These are phyloP conservation scores for Oostethus manadensis DNA, from an alignment of 2,113 vertebrate genomes.

Conservation along the genomic window DNA sequence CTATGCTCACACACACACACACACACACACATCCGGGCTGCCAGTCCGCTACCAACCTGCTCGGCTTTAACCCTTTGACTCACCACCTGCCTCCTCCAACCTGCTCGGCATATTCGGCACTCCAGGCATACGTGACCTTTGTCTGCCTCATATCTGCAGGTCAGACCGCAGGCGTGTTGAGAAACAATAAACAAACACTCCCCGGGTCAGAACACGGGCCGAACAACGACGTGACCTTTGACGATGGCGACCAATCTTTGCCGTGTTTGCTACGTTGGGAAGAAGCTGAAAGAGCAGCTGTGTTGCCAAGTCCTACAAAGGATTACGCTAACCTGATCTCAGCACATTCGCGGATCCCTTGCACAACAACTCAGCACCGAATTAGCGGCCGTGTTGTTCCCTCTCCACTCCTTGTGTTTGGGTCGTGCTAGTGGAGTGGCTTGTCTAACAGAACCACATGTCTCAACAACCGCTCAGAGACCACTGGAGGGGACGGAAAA, in stretches of 20 bases:
- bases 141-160: conserved; percentile 34
- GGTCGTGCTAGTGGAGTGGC: conserved; percentile 17
- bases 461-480: conserved; percentile 43
- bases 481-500: neutral
- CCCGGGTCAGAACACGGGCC: conserved; percentile 24
- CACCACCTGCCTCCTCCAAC: conserved; percentile 47
- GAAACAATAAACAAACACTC: conserved; percentile 26
- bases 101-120: conserved; percentile 45
- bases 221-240: conserved; percentile 12
- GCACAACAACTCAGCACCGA: too few species aligned
- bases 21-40: conserved; percentile 2
- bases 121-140: conserved; percentile 47
- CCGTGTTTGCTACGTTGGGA: conserved; percentile 30
- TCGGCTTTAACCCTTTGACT: conserved; percentile 56
- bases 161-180: conserved; percentile 24
- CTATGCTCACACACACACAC: too few species aligned
- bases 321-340: neutral
- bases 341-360: too few species aligned
- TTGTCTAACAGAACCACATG: conserved; percentile 42
- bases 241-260: neutral
- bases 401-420: neutral
- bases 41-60: conserved; percentile 44
- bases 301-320: conserved; percentile 17
- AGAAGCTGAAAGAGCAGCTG: conserved; percentile 6
- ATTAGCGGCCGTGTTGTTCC: conserved; percentile 4